Percentiles rank a stretch among this genome's conserved stretches.
Evolutionary conservation across 2,113 vertebrate genomes (phyloP).

Genomic region (Motacilla tschutschensis): DNA sequence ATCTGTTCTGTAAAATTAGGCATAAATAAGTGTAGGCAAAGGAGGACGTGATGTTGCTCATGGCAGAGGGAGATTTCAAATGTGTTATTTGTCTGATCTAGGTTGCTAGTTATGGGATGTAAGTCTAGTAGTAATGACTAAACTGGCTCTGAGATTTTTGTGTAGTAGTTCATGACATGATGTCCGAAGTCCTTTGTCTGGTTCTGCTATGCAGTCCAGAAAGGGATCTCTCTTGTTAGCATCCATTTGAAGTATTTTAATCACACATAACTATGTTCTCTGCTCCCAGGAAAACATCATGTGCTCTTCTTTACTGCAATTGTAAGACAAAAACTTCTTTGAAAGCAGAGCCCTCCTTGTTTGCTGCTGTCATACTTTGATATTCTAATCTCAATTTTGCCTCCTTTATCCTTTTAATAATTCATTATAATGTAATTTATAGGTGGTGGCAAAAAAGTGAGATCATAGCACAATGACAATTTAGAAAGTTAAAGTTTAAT

Average conservation of each 20-base stretch:
- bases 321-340: not conserved
- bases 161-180: not conserved
- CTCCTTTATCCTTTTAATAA: slow-evolving; percentile 12
- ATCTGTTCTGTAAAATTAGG: not conserved
- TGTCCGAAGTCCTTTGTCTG: not conserved
- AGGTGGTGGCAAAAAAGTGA: not conserved
- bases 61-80: not conserved
- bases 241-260: not conserved
- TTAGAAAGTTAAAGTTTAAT: slow-evolving; percentile 39
- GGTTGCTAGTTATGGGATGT: not conserved
- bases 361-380: slow-evolving; percentile 9
- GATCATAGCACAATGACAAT: not conserved
- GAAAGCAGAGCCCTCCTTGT: slow-evolving; percentile 1
- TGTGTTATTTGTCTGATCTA: not conserved
- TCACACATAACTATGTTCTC: not conserved
- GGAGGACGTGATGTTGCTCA: not conserved
- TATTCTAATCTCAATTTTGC: slow-evolving; percentile 22
- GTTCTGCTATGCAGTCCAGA: not conserved
- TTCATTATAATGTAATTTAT: slow-evolving; percentile 20
- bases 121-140: not conserved
- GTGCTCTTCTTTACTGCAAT: not conserved
- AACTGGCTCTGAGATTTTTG: not conserved
- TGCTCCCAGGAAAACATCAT: not conserved
- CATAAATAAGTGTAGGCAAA: not conserved
- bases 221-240: not conserved